phyloP scores from a whole-genome alignment of 2,888 invertebrate species.

The Theristus sp. region DNA sequence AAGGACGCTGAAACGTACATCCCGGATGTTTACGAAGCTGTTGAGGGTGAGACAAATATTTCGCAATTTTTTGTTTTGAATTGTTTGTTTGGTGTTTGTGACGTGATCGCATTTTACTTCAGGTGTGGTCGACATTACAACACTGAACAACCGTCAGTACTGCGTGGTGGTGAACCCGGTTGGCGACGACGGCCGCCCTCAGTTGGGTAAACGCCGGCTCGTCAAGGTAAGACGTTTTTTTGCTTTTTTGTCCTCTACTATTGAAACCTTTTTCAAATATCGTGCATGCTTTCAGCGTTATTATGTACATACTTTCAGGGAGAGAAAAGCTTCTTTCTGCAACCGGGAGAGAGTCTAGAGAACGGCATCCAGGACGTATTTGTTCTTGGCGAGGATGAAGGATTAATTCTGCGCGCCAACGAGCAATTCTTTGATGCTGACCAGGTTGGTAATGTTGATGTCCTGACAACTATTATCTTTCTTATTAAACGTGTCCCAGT shows the following conservation, averaged over 20 bases:
- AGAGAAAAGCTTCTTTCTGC: conserved; percentile 36
- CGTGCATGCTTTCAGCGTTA: neutral
- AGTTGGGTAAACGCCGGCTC: conserved; percentile 35
- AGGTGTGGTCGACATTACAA: conserved; percentile 33
- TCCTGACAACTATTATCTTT: too few species aligned
- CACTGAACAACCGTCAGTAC: conserved; percentile 36
- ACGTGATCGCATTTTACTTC: too few species aligned
- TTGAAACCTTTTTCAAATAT: neutral
- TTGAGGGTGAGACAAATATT: too few species aligned
- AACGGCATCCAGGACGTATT: conserved; percentile 35
- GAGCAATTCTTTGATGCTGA: conserved; percentile 30
- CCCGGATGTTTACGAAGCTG: conserved; percentile 36
- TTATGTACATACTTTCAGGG: conserved; percentile 26
- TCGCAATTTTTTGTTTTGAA: too few species aligned
- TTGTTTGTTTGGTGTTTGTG: too few species aligned
- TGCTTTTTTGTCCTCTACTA: neutral
- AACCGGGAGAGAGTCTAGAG: conserved; percentile 36
- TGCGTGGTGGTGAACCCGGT: conserved; percentile 36
- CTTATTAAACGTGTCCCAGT: too few species aligned
- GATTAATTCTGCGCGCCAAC: conserved; percentile 33
- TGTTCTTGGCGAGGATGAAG: conserved; percentile 37
- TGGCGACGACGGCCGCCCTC: conserved; percentile 28
- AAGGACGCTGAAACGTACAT: conserved; percentile 37
- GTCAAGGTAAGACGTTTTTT: conserved; percentile 29
- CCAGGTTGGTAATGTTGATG: conserved; percentile 11